These are phyloP conservation scores for Agrotis clavis DNA, from an alignment of 2,888 invertebrate species.

Conservation along the genomic window DNA sequence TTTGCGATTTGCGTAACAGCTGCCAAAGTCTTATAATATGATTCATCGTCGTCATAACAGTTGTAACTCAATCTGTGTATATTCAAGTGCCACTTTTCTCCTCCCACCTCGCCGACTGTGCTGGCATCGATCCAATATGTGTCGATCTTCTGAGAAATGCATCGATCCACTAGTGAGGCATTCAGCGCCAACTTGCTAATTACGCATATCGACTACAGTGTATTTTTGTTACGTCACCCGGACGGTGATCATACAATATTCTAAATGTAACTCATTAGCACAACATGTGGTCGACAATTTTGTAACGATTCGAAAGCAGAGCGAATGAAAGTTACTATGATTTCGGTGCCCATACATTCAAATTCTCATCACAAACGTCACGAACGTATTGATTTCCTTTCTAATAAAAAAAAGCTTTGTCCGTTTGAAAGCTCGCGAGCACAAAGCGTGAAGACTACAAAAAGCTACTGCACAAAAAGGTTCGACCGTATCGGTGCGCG, in stretches of 20 bases:
- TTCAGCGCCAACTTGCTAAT: slow-evolving; percentile 78
- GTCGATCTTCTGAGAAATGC: slow-evolving; percentile 85
- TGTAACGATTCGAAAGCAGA: slow-evolving; percentile 60
- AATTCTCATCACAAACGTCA: slow-evolving; percentile 73
- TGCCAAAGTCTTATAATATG: slow-evolving; percentile 62
- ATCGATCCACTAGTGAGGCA: slow-evolving; percentile 73
- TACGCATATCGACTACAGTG: slow-evolving; percentile 70
- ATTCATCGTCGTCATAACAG: slow-evolving; percentile 68
- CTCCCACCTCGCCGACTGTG: slow-evolving; percentile 68
- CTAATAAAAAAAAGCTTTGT: slow-evolving; percentile 83
- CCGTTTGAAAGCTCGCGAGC: slow-evolving; percentile 84
- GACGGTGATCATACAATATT: slow-evolving; percentile 56
- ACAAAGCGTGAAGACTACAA: slow-evolving; percentile 88
- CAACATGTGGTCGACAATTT: slow-evolving; percentile 58
- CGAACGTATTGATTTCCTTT: slow-evolving; percentile 86
- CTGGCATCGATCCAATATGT: slow-evolving; percentile 83
- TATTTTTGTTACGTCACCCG: slow-evolving; percentile 71
- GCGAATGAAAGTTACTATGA: slow-evolving; percentile 55
- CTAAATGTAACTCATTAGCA: slow-evolving; percentile 64
- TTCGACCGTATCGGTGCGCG: slow-evolving; percentile 78
- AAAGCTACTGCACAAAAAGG: slow-evolving; percentile 86
- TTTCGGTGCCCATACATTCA: slow-evolving; percentile 53
- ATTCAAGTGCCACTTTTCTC: slow-evolving; percentile 75
- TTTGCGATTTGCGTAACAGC: slow-evolving; percentile 44
- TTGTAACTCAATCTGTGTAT: slow-evolving; percentile 70